Evolutionary conservation across 2,113 vertebrate genomes (phyloP).

Genomic region (Protobothrops flavoviridis): DNA sequence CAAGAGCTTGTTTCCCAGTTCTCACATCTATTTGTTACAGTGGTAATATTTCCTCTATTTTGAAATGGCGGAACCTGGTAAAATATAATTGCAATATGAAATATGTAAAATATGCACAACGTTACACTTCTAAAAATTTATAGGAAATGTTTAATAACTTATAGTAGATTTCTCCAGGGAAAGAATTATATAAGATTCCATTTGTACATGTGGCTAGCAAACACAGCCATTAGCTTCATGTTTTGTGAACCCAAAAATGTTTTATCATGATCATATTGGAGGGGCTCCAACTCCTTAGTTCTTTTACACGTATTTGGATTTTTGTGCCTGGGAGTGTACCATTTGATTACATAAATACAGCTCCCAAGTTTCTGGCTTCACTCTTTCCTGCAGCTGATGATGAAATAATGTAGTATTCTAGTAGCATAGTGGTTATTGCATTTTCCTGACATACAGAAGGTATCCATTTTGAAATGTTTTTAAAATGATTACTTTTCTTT

Average conservation of each 20-base stretch:
- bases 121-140: background rate
- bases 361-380: background rate
- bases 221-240: background rate
- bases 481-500: no score
- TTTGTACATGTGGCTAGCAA: background rate
- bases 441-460: no score
- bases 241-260: background rate
- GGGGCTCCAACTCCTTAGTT: no score
- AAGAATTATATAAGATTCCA: background rate
- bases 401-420: no score
- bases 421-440: no score
- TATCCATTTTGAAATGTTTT: no score
- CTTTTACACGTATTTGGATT: background rate
- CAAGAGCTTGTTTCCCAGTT: background rate
- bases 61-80: background rate
- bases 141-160: background rate
- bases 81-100: background rate
- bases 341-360: background rate
- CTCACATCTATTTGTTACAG: background rate
- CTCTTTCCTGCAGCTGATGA: no score
- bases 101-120: background rate
- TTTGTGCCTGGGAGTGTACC: background rate
- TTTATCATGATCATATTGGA: background rate
- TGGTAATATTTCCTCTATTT: background rate
- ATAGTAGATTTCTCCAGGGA: background rate